phyloP scores from a whole-genome alignment of 2,797 vertebrate genomes.

The Orestias chungarensis region DNA sequence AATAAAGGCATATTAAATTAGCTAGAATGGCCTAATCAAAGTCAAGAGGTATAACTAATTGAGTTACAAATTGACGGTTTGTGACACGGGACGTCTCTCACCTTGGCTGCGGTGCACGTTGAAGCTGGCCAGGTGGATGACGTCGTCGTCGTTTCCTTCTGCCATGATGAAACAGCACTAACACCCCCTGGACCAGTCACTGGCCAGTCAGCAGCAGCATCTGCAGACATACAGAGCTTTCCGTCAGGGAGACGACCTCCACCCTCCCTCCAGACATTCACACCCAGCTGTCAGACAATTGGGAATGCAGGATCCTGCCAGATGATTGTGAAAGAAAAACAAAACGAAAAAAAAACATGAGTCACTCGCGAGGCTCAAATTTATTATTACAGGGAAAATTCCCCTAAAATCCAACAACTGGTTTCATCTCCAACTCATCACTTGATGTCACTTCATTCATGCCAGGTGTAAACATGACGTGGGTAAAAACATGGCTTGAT shows the following conservation, averaged over 20 bases:
- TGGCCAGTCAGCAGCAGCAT: conserved; percentile 57
- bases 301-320: not conserved
- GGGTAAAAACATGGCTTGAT: not conserved
- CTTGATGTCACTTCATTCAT: not conserved
- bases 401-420: conserved; percentile 19
- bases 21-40: not conserved
- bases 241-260: not conserved
- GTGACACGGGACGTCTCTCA: conserved; percentile 63
- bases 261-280: conserved; percentile 11
- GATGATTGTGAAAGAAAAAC: not conserved
- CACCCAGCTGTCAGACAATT: conserved; percentile 9
- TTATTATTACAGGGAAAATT: conserved; percentile 9
- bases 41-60: not conserved
- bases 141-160: conserved; percentile 87
- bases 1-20: no score
- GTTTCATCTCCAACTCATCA: conserved; percentile 26
- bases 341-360: not conserved
- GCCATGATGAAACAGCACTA: conserved; percentile 84
- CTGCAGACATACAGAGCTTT: conserved; percentile 21
- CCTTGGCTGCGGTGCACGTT: conserved; percentile 86
- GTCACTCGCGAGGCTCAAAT: not conserved
- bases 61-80: no score
- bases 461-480: not conserved
- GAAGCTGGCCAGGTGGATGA: conserved; percentile 89
- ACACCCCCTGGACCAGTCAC: conserved; percentile 52